phyloP scores from a whole-genome alignment of 2,113 vertebrate genomes.

The Anarhynchus alexandrinus region DNA sequence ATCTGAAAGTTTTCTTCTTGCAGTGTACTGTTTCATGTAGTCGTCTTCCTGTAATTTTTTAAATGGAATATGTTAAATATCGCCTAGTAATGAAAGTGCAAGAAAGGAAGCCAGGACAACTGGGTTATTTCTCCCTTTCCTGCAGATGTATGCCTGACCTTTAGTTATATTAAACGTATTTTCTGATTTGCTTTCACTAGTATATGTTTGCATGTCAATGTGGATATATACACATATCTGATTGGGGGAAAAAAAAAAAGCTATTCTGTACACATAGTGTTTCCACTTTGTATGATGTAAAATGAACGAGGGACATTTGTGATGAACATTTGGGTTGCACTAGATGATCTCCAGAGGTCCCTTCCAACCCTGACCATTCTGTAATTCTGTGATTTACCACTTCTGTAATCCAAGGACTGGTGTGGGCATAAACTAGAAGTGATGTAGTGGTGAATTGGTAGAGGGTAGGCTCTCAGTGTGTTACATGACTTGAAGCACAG shows the following conservation, averaged over 20 bases:
- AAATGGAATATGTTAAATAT: not conserved
- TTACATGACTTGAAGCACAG: not conserved
- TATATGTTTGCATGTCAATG: not conserved
- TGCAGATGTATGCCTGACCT: not conserved
- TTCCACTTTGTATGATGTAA: not conserved
- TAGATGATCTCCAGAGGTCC: too few species aligned
- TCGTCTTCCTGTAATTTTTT: not conserved
- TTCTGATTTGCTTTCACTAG: not conserved
- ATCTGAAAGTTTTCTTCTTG: not conserved
- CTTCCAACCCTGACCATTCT: too few species aligned
- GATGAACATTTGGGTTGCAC: not conserved
- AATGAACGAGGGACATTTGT: not conserved
- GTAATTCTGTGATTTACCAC: too few species aligned
- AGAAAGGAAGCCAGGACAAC: not conserved
- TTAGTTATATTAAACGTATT: not conserved
- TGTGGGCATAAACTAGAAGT: not conserved
- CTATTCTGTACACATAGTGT: not conserved
- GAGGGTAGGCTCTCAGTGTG: accelerated
- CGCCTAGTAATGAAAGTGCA: not conserved
- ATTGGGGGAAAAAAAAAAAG: not conserved
- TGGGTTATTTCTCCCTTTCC: not conserved
- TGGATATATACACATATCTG: not conserved
- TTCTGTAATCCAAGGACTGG: not conserved
- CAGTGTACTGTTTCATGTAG: not conserved
- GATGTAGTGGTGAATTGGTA: not conserved